phyloP scores from a whole-genome alignment of 2,113 vertebrate species.

The Microcebus jonahi region DNA sequence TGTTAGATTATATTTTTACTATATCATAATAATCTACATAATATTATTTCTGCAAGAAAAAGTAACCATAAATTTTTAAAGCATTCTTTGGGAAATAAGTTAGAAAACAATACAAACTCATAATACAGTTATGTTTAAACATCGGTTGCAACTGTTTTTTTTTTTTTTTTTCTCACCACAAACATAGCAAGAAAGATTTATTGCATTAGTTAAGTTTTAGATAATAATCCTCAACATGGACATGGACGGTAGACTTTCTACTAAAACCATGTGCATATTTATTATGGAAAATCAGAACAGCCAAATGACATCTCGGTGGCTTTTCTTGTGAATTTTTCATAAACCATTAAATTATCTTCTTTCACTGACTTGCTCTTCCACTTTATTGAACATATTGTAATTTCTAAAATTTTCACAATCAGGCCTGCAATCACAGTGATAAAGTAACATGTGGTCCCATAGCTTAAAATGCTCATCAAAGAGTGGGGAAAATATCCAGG shows the following conservation, averaged over 20 bases:
- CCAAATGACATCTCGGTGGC: background rate
- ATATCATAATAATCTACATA: no score
- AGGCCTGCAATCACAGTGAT: background rate
- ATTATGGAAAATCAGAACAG: background rate
- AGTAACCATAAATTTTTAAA: no score
- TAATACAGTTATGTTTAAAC: background rate
- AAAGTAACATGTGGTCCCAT: background rate
- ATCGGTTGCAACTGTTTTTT: background rate
- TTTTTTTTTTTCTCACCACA: background rate
- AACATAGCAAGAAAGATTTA: background rate
- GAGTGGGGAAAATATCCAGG: background rate
- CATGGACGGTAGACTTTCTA: background rate
- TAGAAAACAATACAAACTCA: no score
- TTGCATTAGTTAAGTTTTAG: background rate
- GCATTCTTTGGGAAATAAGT: no score
- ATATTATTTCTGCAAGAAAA: no score
- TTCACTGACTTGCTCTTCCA: background rate
- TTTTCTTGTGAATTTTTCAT: background rate
- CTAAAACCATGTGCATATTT: background rate
- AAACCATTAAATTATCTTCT: background rate
- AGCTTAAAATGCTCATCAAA: background rate
- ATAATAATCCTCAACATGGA: background rate
- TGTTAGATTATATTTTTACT: no score
- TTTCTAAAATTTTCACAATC: background rate
- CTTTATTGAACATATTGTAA: background rate